Evolutionary conservation across 2,888 invertebrate species (phyloP).

Genomic region (Drosophila mimica): DNA sequence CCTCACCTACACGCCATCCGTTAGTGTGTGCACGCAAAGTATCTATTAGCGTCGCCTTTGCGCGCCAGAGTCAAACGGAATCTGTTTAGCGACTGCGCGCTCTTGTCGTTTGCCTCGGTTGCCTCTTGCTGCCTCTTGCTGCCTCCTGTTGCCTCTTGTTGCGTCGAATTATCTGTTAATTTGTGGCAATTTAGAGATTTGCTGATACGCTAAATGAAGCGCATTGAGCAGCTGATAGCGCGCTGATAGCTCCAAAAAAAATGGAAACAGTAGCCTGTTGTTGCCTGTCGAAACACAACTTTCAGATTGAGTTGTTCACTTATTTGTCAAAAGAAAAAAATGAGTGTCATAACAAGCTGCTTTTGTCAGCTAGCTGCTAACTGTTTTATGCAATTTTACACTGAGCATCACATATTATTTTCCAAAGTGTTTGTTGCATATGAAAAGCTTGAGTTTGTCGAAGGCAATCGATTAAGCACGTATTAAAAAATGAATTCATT

Average conservation of each 20-base stretch:
- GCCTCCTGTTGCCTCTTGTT: constrained; percentile 41
- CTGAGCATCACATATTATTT: too few relatives aligned
- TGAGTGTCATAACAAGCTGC: constrained; percentile 9
- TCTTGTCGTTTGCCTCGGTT: constrained; percentile 59
- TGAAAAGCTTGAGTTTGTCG: not conserved
- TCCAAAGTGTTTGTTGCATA: not conserved
- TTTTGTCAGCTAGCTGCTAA: not conserved
- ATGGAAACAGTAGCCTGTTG: constrained; percentile 23
- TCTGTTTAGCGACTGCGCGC: constrained; percentile 70
- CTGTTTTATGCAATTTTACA: not conserved
- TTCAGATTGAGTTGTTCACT: constrained; percentile 50
- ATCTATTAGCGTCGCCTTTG: constrained; percentile 81
- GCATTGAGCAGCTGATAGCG: constrained; percentile 71
- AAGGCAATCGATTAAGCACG: not conserved
- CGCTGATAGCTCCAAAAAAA: constrained; percentile 35
- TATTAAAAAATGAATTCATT: not conserved
- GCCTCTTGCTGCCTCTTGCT: constrained; percentile 25
- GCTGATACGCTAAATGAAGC: constrained; percentile 74
- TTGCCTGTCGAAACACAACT: constrained; percentile 8
- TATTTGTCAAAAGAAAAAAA: constrained; percentile 6
- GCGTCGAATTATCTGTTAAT: constrained; percentile 80
- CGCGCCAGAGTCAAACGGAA: constrained; percentile 78
- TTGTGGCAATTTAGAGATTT: constrained; percentile 83
- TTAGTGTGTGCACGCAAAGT: constrained; percentile 77
- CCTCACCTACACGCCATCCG: not conserved